phyloP scores from a whole-genome alignment of 1,140 invertebrate genomes.

The Scylla paramamosain region DNA sequence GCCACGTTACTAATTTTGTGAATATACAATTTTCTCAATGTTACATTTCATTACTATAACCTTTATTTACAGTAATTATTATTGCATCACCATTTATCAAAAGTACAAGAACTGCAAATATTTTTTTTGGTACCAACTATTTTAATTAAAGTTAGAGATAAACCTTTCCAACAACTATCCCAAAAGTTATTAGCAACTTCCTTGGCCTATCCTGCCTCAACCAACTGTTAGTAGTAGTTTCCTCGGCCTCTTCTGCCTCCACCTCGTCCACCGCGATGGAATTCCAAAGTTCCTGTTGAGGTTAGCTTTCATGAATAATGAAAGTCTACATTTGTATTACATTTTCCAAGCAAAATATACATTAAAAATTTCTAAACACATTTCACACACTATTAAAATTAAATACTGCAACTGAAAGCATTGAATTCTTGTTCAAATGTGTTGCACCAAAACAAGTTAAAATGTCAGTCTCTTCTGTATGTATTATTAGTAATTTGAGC shows the following conservation, averaged over 20 bases:
- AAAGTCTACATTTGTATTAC: background rate
- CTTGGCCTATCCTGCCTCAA: too few species aligned
- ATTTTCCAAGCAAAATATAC: too few species aligned
- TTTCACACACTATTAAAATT: too few species aligned
- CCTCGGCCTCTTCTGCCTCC: slow-evolving; percentile 37
- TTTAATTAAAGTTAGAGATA: background rate
- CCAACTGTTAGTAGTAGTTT: background rate
- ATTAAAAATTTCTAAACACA: too few species aligned
- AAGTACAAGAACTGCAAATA: background rate
- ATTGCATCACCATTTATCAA: slow-evolving; percentile 1
- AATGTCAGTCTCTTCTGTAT: too few species aligned
- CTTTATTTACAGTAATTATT: background rate
- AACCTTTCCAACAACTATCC: background rate
- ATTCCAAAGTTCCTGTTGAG: slow-evolving; percentile 46
- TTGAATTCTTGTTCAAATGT: too few species aligned
- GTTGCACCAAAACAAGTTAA: too few species aligned
- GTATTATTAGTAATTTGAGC: too few species aligned
- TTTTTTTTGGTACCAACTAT: background rate
- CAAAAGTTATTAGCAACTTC: background rate
- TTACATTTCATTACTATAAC: too few species aligned
- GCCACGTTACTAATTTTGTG: too few species aligned
- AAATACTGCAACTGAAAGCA: too few species aligned
- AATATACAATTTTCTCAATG: too few species aligned
- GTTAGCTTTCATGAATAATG: background rate
- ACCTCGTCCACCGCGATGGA: slow-evolving; percentile 42